Percentiles rank a stretch among this genome's conserved stretches.
phyloP scores from a whole-genome alignment of 2,113 vertebrate species.

The Setophaga kirtlandii region DNA sequence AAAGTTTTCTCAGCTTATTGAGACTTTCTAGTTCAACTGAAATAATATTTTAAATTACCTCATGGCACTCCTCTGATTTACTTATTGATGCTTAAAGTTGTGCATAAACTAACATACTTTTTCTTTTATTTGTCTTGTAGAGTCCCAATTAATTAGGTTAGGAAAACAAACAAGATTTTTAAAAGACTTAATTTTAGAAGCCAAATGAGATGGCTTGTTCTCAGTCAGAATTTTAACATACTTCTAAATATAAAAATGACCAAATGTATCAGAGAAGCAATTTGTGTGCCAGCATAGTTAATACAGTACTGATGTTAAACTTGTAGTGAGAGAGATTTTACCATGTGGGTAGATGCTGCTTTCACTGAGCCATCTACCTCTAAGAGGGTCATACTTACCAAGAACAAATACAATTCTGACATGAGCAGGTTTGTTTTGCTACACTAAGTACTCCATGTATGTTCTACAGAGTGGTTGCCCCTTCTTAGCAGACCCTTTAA shows the following conservation, averaged over 20 bases:
- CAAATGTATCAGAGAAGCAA: fast-evolving
- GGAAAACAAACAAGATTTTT: background rate
- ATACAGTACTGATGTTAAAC: background rate
- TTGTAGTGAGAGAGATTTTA: background rate
- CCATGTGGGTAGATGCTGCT: background rate
- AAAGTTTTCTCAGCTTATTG: background rate
- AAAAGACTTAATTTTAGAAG: background rate
- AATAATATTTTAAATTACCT: background rate
- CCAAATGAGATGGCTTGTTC: background rate
- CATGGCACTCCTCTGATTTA: background rate
- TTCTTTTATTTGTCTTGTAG: background rate
- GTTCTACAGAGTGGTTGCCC: background rate
- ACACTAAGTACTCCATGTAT: background rate
- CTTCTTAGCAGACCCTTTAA: background rate
- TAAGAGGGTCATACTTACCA: background rate
- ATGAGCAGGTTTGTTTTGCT: background rate
- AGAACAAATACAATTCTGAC: background rate
- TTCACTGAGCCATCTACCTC: background rate
- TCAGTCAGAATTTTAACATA: background rate
- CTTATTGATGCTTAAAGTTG: background rate
- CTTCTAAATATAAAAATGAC: background rate
- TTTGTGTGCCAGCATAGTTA: background rate
- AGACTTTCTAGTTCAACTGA: background rate
- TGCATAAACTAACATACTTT: background rate
- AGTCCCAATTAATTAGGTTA: background rate